phyloP scores from a whole-genome alignment of 1,140 invertebrate genomes.

The Helicoverpa zea region DNA sequence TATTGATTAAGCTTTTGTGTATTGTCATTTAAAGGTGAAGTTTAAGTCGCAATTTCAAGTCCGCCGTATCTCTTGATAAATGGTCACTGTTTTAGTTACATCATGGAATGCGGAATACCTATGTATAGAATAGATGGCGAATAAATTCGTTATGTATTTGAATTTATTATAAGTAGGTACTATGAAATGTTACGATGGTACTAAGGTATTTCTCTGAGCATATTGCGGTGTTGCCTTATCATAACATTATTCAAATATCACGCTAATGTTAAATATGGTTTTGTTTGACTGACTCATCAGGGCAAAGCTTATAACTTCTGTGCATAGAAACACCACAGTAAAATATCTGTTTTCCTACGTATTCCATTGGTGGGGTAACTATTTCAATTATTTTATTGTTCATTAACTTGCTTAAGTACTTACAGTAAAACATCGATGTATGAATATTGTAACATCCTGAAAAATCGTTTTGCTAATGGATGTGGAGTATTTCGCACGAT shows the following conservation, averaged over 20 bases:
- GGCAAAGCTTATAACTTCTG: too few relatives aligned
- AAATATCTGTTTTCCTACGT: too few relatives aligned
- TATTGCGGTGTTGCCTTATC: too few relatives aligned
- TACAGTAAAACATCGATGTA: not conserved
- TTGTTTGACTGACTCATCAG: too few relatives aligned
- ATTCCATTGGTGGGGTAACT: too few relatives aligned
- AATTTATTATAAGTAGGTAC: not conserved
- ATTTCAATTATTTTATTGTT: too few relatives aligned
- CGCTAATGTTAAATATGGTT: too few relatives aligned
- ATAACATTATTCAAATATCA: too few relatives aligned
- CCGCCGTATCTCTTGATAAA: conserved; percentile 21
- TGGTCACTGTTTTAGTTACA: conserved; percentile 12
- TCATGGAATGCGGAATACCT: conserved; percentile 35
- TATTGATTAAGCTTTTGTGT: conserved; percentile 64
- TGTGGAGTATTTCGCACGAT: conserved; percentile 4
- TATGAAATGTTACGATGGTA: too few relatives aligned
- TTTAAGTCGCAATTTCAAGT: conserved; percentile 52
- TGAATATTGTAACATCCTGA: not conserved
- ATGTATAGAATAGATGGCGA: not conserved
- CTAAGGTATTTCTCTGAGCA: too few relatives aligned
- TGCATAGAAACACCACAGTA: too few relatives aligned
- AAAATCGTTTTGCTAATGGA: not conserved
- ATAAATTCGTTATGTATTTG: conserved; percentile 18
- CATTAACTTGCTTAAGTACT: too few relatives aligned
- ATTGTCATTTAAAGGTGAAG: conserved; percentile 63